Evolutionary conservation across 2,888 invertebrate genomes (phyloP).

Genomic region (Argynnis bischoffii): DNA sequence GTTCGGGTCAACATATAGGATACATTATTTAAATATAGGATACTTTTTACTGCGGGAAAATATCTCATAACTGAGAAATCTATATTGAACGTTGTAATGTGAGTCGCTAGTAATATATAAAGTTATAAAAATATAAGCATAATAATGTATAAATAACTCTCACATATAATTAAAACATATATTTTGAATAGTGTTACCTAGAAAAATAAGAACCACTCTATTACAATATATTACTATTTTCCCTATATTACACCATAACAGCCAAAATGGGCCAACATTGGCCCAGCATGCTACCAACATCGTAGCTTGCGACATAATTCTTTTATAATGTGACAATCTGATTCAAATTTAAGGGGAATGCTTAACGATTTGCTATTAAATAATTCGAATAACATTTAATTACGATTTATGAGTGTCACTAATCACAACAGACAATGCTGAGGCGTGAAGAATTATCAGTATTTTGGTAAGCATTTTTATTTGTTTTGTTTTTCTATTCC

Average conservation of each 20-base stretch:
- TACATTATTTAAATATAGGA: no score
- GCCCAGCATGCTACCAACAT: conserved; percentile 10
- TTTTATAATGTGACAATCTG: conserved; percentile 62
- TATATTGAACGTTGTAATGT: no score
- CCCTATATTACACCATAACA: not conserved
- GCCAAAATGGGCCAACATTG: conserved; percentile 21
- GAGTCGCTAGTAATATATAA: no score
- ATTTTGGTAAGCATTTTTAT: conserved; percentile 2
- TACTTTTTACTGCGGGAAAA: no score
- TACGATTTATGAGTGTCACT: conserved; percentile 30
- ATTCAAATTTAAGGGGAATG: conserved; percentile 47
- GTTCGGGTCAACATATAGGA: no score
- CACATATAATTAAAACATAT: no score
- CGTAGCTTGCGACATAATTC: conserved; percentile 44
- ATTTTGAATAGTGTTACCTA: no score
- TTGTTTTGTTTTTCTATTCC: conserved; percentile 1
- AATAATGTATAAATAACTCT: no score
- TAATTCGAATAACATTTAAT: conserved; percentile 35
- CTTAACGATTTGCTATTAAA: conserved; percentile 45
- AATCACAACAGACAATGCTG: conserved; percentile 27
- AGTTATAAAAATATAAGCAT: no score
- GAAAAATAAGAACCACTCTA: no score
- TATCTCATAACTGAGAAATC: no score
- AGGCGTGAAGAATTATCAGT: conserved; percentile 23
- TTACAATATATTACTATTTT: no score